Conservation (phyloP, 1,140 invertebrate species). For the Apis cerana region DNA sequence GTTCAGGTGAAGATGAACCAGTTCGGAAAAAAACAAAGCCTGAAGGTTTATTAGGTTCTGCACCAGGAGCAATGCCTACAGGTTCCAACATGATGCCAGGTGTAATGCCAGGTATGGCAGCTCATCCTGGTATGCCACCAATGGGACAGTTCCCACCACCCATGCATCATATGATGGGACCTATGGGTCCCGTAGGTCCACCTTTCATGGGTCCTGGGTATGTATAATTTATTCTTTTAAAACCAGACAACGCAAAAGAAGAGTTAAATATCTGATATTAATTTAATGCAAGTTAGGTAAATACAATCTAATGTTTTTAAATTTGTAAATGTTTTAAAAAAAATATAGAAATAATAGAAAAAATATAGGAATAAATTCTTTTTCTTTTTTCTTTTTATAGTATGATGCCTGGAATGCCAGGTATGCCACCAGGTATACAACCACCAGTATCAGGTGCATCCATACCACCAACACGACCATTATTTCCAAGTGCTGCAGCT, state of each 20-base stretch:
- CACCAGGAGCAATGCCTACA: conserved; percentile 78
- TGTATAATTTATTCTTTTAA: conserved; percentile 62
- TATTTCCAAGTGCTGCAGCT: conserved; percentile 87
- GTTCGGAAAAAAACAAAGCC: conserved; percentile 87
- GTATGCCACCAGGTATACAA: conserved; percentile 82
- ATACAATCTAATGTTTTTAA: conserved; percentile 42
- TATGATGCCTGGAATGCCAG: conserved; percentile 80
- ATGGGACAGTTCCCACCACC: conserved; percentile 82
- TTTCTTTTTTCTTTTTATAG: conserved; percentile 71
- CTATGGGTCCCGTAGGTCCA: conserved; percentile 85
- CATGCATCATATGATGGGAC: conserved; percentile 87
- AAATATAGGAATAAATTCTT: conserved; percentile 3
- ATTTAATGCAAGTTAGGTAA: conserved; percentile 49
- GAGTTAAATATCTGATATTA: conserved; percentile 45
- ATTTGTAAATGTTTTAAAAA: background rate
- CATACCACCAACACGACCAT: conserved; percentile 84
- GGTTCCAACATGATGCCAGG: conserved; percentile 82
- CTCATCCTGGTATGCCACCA: conserved; percentile 82
- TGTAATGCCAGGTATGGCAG: conserved; percentile 81
- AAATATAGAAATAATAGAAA: conserved; percentile 45
- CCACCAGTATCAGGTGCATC: conserved; percentile 82
- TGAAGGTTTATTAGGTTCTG: conserved; percentile 83
- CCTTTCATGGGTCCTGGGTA: conserved; percentile 89
- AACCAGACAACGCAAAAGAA: conserved; percentile 47
- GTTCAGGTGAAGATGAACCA: conserved; percentile 90